Base-by-base conservation (phyloP, 2,797 vertebrate species). In the Zalophus californianus region DNA sequence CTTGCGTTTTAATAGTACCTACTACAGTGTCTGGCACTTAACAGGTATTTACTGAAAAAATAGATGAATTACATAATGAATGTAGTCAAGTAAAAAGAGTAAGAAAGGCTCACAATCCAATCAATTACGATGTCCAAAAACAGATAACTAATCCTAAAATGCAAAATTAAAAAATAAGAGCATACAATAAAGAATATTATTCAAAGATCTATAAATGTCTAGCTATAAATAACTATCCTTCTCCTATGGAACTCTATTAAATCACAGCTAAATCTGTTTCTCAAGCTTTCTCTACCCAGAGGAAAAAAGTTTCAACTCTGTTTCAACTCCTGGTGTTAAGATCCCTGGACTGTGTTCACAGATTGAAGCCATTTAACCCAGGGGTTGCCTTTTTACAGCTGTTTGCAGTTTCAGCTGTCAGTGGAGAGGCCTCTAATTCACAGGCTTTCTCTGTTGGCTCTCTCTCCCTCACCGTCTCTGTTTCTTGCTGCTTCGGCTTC, bases 271-370 rank as follows among this genome's bases (percentile, higher is more conserved):
- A 86, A 97, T 97, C 84, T 56, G 88, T 80, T 92, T 93, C 90
- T 90, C 93, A 29, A 58, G 77, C 95, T 95, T 88, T 90, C 73
- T 96, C 78, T 95, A 95, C 75, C 78, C 73, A 93, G 86, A 91
- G 88, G 89, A 94, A 96, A 97, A 96, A 95, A 96, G 95, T 97
- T 97, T 96, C 94, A 96, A 96, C 56, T 97, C 95, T 96, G 96
- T 96, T 97, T 96, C 97, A 97, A 87, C 94, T 97, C 68, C 1
- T 91, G 91, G 96, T 98, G 98, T 86, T 98, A 98, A 97, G 97
- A 98, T 95, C 94, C 86, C 82, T 92, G 96, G 96, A 75, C 93
- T 12, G 1, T 97, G 97, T 96, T 98, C 96, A 96, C 97, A 97
- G 98, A 96, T 94, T 93, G 96, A 94, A 97, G 97, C 90, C 96